Evolutionary conservation across 2,888 invertebrate genomes (phyloP), one percentile per base, ranked within the genome.

Genomic region (Drosophila formosana): DNA sequence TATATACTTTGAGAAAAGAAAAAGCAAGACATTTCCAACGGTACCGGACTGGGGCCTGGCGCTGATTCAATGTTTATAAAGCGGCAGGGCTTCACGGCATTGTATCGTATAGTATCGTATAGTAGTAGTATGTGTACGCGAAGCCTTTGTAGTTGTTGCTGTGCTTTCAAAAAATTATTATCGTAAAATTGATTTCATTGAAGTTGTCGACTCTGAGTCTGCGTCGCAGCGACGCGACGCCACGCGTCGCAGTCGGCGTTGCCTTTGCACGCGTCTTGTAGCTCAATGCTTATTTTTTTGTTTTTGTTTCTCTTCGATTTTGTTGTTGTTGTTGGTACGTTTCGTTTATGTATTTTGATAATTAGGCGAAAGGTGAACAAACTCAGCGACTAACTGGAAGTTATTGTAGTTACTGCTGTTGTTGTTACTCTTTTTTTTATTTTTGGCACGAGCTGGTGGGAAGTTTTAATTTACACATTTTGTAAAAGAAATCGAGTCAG

Each of bases 1-100:
- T 60, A 49, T 55, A 39, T 28, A 13, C 34, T 55, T 32, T 71
- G 84, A 84, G 83, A 89, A 84, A 90, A 83, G 87, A 88, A 86
- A 86, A 86, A 80, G 75, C 90, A 90, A 90, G 90, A 90, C 89
- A 90, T 90, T 91, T 91, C 89, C 89, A 90, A 91, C 91, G 91
- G 90, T 89, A 91, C 81, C 80, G 84, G 77, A 55, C 55, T 68
- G 61, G 52, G 75, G 69, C 67, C 75, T 76, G 75, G 60, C 80
- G 72, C 83, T 83, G 83, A 86, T 72, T 89, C 84, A 83, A 80
- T 73, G 80, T 74, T 74, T 78, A 82, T 81, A 66, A 70, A 88
- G 83, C 89, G 78, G 60, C 76, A 87, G 88, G 78, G 83, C 89
- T 88, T 88, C 88, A 82, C 74, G 53, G 70, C 46, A 64, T 18